Evolutionary conservation across 2,888 invertebrate species (phyloP).

Genomic region (Philhelius pedissequus): DNA sequence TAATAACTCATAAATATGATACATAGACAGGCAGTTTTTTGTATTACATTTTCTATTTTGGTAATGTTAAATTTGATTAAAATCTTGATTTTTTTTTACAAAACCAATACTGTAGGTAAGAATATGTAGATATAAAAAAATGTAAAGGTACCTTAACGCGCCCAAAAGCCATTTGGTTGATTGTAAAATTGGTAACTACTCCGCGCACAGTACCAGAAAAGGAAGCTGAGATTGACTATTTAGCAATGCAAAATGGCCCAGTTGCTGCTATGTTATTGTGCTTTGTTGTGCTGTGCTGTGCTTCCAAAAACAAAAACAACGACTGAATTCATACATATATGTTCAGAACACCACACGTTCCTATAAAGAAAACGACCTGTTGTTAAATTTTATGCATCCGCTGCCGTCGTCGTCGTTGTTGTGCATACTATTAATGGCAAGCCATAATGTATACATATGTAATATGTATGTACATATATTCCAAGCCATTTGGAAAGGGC

Average conservation of each 20-base stretch:
- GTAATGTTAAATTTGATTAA: too few relatives aligned
- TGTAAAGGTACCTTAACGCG: not conserved
- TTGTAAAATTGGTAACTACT: conserved; percentile 41
- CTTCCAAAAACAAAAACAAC: not conserved
- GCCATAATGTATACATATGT: not conserved
- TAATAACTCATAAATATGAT: too few relatives aligned
- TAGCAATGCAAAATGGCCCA: conserved; percentile 53
- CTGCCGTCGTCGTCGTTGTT: conserved; percentile 20
- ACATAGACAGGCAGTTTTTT: too few relatives aligned
- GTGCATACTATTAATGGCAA: conserved; percentile 46
- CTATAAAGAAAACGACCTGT: conserved; percentile 56
- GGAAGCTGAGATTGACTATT: conserved; percentile 58
- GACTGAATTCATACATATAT: not conserved
- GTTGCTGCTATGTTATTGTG: too few relatives aligned
- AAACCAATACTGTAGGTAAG: too few relatives aligned
- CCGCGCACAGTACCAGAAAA: not conserved
- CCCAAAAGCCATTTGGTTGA: conserved; percentile 16
- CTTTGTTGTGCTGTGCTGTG: not conserved
- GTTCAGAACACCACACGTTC: not conserved
- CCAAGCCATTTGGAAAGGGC: not conserved
- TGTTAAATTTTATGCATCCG: conserved; percentile 62
- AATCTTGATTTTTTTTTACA: too few relatives aligned
- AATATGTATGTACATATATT: too few relatives aligned
- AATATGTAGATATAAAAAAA: too few relatives aligned
- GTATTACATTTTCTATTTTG: too few relatives aligned